Base-by-base conservation (phyloP, 2,888 invertebrate species). In the Lottia gigantea region DNA sequence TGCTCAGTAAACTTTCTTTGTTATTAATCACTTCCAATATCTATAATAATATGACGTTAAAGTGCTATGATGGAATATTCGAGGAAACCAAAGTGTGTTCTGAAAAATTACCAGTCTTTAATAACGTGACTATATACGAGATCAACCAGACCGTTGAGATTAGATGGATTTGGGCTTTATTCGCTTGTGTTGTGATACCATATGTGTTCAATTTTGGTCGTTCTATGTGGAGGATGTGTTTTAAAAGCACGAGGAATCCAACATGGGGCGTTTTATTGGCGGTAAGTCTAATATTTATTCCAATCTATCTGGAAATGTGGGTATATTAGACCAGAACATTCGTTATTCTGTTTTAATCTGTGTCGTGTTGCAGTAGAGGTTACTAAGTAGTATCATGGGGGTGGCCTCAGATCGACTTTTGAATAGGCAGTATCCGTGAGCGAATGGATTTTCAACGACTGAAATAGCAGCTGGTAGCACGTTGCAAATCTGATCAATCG, bases 1-100 rank as follows among this genome's bases (percentile, higher is more conserved):
- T 96, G 76, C 90, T 96, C 84, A 93, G 96, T 81, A 97, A 96
- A 90, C 95, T 95, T 82, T 93, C 94, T 72, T 91, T 96, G 75
- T 78, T 84, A 49, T 74, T 84, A 19, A 82, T 84, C 14, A 80
- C 83, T 11, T 84, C 84, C 63, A 82, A 81, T 74, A 76, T 84
- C 8, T 80, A 82, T 71, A 74, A 77, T 26, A 82, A 83, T 72
- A 80, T 80, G 64, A 82, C 82, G 0, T 69, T 83, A 23, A 78
- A 77, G 26, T 84, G 82, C 66, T 70, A 75, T 12, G 76, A 77
- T 40, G 69, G 72, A n/a, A 47, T 45, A 0, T 64, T 63, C 6
- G 68, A 67, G 46, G 76, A 76, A 66, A 81, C 82, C 71, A 75
- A 74, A 15, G 75, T 71, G 26, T 83, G 82, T 71, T 73, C 76